A percentile compares a stretch with the other conserved stretches of the same genome.
phyloP scores from a whole-genome alignment of 2,888 invertebrate species.

The Rutpela maculata region DNA sequence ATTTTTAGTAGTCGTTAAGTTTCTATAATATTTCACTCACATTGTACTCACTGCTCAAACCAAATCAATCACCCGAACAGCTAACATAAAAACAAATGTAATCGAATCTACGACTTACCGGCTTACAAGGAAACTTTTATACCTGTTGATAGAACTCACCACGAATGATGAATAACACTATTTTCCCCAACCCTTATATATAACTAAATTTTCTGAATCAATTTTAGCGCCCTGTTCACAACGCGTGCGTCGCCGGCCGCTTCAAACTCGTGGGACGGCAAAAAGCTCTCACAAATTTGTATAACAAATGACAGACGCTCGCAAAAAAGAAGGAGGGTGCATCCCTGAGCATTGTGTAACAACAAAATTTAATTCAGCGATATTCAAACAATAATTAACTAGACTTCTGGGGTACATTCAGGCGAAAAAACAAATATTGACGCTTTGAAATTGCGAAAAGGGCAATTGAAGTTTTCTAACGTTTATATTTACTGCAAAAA shows the following conservation, averaged over 20 bases:
- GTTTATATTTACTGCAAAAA: too few species aligned
- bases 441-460: too few species aligned
- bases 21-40: too few species aligned
- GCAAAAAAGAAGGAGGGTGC: not conserved
- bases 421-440: too few species aligned
- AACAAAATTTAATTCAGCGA: too few species aligned
- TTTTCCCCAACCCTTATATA: conserved; percentile 59
- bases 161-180: conserved; percentile 54
- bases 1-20: too few species aligned
- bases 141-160: conserved; percentile 55
- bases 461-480: too few species aligned
- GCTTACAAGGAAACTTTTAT: conserved; percentile 40
- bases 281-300: conserved; percentile 14
- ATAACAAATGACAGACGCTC: not conserved
- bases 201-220: conserved; percentile 61
- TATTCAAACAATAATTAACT: too few species aligned
- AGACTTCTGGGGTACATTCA: too few species aligned
- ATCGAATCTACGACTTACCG: conserved; percentile 11
- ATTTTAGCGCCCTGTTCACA: conserved; percentile 61
- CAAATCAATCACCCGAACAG: too few species aligned
- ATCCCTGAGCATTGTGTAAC: not conserved
- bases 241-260: conserved; percentile 53
- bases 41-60: too few species aligned
- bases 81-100: not conserved
- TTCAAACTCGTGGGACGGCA: conserved; percentile 36